Conservation (phyloP, 2,113 vertebrate species). For the Nymphicus hollandicus region DNA sequence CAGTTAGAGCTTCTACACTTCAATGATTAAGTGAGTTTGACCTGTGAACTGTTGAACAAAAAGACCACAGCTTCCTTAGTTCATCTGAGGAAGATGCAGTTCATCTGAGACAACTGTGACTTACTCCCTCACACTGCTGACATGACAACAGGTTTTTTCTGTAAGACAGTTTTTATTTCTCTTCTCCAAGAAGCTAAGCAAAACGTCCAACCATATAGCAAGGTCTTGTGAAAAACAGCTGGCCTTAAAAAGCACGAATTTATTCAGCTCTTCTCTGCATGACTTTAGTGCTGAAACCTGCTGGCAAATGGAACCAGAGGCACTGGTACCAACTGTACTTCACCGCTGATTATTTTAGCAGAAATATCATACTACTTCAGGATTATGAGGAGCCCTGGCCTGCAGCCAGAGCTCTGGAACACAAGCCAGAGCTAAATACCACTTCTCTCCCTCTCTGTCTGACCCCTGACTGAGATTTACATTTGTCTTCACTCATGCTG, state of each 20-base stretch:
- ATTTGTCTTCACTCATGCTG: neutral
- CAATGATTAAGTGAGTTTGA: neutral
- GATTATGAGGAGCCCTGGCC: slow-evolving; percentile 33
- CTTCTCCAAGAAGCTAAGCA: neutral
- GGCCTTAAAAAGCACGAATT: neutral
- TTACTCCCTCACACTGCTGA: neutral
- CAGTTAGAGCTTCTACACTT: neutral
- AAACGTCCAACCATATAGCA: neutral
- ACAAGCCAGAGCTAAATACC: neutral
- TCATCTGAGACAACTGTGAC: neutral
- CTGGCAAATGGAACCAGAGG: neutral
- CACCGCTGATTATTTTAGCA: neutral
- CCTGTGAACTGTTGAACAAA: neutral
- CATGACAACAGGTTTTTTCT: neutral
- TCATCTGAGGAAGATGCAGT: neutral
- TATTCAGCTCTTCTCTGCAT: neutral
- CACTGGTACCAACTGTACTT: neutral
- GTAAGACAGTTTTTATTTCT: neutral
- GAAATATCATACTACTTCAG: slow-evolving; percentile 30
- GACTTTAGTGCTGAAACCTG: neutral
- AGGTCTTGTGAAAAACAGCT: neutral
- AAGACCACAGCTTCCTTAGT: neutral
- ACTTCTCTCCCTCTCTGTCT: neutral
- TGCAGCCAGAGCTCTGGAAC: neutral
- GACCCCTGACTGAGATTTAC: neutral